Percentiles rank a stretch among this genome's conserved stretches.
These are phyloP conservation scores for Chelonia mydas DNA, from an alignment of 2,797 vertebrate genomes.

Conservation along the genomic window DNA sequence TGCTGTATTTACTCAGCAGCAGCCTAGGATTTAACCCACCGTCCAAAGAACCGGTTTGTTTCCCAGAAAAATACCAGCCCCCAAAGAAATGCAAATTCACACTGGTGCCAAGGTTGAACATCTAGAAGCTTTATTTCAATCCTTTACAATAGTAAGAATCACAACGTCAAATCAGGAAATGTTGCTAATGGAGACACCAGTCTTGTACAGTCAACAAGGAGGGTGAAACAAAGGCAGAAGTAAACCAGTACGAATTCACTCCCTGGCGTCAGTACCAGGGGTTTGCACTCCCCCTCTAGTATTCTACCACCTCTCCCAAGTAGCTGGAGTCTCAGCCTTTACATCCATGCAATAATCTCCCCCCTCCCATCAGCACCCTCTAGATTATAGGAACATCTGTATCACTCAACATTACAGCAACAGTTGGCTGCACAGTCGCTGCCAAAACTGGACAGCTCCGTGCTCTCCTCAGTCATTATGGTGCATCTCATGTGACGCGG, in stretches of 20 bases:
- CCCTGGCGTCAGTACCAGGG: not conserved
- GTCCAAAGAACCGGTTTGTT: not conserved
- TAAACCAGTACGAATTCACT: rapidly evolving
- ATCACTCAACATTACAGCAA: not conserved
- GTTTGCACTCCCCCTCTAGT: not conserved
- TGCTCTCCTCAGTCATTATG: not conserved
- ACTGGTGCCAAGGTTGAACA: constrained; percentile 29
- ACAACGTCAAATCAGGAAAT: constrained; percentile 73
- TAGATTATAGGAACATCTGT: not conserved
- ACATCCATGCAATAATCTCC: not conserved
- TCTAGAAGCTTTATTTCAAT: constrained; percentile 83
- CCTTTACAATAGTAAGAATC: constrained; percentile 78
- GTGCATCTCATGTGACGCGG: rapidly evolving
- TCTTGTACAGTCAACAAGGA: constrained; percentile 12
- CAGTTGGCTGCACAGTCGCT: not conserved
- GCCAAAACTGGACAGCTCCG: not conserved
- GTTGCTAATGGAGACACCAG: constrained; percentile 59
- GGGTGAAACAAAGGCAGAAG: constrained; percentile 23
- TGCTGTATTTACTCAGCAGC: no score
- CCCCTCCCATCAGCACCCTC: not conserved
- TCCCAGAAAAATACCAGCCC: rapidly evolving
- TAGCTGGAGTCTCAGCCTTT: not conserved
- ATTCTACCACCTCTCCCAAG: not conserved
- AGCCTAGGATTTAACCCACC: not conserved
- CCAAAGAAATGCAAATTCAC: not conserved